Percentiles rank a stretch among this genome's conserved stretches.
Evolutionary conservation across 2,113 vertebrate genomes (phyloP).

Genomic region (Oenanthe melanoleuca): DNA sequence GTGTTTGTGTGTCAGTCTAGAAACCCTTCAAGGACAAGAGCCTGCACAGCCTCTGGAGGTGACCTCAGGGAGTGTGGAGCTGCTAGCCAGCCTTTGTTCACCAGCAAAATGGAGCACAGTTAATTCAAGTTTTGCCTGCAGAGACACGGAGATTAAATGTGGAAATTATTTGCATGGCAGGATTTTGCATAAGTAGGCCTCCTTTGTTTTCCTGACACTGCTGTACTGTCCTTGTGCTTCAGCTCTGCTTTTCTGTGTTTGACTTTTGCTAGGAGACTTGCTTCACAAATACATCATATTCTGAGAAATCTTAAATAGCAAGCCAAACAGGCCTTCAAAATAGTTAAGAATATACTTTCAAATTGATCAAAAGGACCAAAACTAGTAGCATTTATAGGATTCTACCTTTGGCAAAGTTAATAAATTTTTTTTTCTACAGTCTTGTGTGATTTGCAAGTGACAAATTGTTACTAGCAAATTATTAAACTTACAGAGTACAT

Average conservation of each 20-base stretch:
- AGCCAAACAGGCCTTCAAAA: not conserved
- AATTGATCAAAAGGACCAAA: not conserved
- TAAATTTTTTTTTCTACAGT: not conserved
- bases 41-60: not conserved
- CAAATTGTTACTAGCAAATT: not conserved
- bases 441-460: not conserved
- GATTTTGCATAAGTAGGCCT: not conserved
- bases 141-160: not conserved
- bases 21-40: not conserved
- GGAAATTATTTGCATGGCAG: not conserved
- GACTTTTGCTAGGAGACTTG: not conserved
- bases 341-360: not conserved
- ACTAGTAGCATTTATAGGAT: not conserved
- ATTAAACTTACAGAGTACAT: not conserved
- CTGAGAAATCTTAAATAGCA: not conserved
- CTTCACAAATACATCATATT: not conserved
- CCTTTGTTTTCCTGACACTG: not conserved
- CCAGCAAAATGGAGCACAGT: constrained; percentile 4
- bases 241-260: not conserved
- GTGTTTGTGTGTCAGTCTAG: not conserved
- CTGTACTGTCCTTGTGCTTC: not conserved
- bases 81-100: not conserved
- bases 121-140: constrained; percentile 13
- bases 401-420: not conserved
- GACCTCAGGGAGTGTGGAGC: not conserved